Evolutionary conservation across 2,113 vertebrate species (phyloP), one percentile per base, ranked within the genome.

Genomic region (Corythoichthys haematopterus): DNA sequence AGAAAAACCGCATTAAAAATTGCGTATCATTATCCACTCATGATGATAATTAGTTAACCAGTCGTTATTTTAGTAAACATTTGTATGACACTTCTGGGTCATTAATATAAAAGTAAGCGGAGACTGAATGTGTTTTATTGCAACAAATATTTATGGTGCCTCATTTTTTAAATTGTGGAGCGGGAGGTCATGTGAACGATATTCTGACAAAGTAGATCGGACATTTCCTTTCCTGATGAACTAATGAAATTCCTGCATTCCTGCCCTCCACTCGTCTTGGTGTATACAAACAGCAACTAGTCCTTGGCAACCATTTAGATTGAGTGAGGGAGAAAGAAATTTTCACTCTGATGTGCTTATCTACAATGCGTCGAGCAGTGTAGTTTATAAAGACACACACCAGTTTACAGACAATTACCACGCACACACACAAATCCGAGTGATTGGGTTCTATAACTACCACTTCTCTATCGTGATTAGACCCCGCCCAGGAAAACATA

Each of bases 371-470:
- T 52, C 4, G 16, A 52, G 16, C 50, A n/a, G 7, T 28, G 20
- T 28, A 28, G 20, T 28, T 28, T 28, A 28, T 28, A 28, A 28
- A 28, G 20, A 28, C 20, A 28, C 20, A 28, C 50, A 52, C 50
- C 40, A 43, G 6, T 43, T 4, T 43, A 43, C 6, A 43, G 6
- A 43, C 3, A 43, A 5, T 28, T 3, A 4, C 11, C 9, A 11
- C 16, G 47, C 57, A 46, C 38, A 38, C 37, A 50, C 28, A 58
- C 35, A 45, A 28, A 51, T 53, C 62, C 58, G 61, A 63, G 10
- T 53, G 55, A 53, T 61, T 35, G 75, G 82, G 68, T 65, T 82
- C 63, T 48, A 82, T 88, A 89, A 91, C 90, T 83, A 43, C 6
- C 40, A 43, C 40, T 8, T 43, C 40, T 1, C 9, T 43, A 83